A percentile compares a stretch with the other conserved stretches of the same genome.
phyloP scores from a whole-genome alignment of 2,797 vertebrate species.

The Lepilemur septentrionalis region DNA sequence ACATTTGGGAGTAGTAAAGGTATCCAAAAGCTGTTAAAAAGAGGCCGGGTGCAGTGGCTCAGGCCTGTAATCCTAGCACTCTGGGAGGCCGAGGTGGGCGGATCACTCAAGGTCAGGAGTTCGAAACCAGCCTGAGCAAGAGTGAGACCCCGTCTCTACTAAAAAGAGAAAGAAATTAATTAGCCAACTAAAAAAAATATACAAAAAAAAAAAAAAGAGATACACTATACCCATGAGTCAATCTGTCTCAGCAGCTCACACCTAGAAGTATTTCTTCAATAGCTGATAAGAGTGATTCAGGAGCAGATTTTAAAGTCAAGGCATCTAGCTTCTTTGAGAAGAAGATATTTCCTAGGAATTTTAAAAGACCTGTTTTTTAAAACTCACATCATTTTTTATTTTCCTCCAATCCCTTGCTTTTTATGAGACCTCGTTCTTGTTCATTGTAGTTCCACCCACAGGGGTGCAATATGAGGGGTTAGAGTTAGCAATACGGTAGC shows the following conservation, averaged over 20 bases:
- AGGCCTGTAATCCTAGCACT: too few species aligned
- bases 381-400: background rate
- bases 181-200: too few species aligned
- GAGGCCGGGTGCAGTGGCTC: background rate
- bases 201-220: background rate
- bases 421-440: background rate
- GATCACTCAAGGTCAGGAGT: too few species aligned
- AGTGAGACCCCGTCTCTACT: too few species aligned
- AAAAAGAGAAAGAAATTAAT: too few species aligned
- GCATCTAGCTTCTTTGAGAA: background rate
- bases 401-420: background rate
- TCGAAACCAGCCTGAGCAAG: too few species aligned
- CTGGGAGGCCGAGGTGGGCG: too few species aligned
- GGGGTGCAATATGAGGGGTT: background rate
- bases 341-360: background rate
- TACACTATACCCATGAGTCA: background rate
- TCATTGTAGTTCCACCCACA: background rate
- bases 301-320: slow-evolving; percentile 29
- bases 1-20: background rate
- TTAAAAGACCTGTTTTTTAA: background rate
- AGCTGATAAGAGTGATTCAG: background rate
- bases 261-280: background rate
- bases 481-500: background rate
- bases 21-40: background rate
- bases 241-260: background rate